Conservation (phyloP, 1,140 invertebrate species). For the Oncopodura yosiiana region DNA sequence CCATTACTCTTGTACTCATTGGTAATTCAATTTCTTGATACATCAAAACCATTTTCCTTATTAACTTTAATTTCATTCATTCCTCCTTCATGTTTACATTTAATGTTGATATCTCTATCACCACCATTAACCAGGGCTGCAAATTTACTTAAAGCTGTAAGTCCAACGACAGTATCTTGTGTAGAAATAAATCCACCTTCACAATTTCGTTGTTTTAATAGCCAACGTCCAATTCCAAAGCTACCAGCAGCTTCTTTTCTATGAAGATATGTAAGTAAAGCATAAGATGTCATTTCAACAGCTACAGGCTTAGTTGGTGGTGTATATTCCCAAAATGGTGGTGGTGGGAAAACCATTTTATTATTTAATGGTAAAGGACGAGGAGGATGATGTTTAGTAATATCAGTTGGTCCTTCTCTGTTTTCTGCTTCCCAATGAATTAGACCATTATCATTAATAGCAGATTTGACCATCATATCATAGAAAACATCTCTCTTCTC, state of each 20-base stretch:
- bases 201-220: slow-evolving; percentile 67
- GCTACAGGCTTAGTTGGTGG: slow-evolving; percentile 52
- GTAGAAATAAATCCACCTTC: slow-evolving; percentile 73
- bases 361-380: neutral
- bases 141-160: slow-evolving; percentile 14
- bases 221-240: slow-evolving; percentile 69
- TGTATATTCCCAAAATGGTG: neutral
- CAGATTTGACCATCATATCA: slow-evolving; percentile 50
- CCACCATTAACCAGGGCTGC: neutral
- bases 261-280: slow-evolving; percentile 53
- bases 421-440: slow-evolving; percentile 4
- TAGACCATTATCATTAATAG: slow-evolving; percentile 39
- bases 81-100: neutral
- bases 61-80: neutral
- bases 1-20: slow-evolving; percentile 45
- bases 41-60: slow-evolving; percentile 12
- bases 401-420: no score
- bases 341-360: no score
- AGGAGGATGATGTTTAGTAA: neutral
- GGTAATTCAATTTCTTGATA: slow-evolving; percentile 44
- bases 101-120: neutral
- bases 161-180: slow-evolving; percentile 41
- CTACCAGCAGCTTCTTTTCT: slow-evolving; percentile 55
- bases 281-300: slow-evolving; percentile 79
- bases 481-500: slow-evolving; percentile 52